Percentiles rank a stretch among this genome's conserved stretches.
Evolutionary conservation across 2,797 vertebrate species (phyloP).

Genomic region (Danio choprae): DNA sequence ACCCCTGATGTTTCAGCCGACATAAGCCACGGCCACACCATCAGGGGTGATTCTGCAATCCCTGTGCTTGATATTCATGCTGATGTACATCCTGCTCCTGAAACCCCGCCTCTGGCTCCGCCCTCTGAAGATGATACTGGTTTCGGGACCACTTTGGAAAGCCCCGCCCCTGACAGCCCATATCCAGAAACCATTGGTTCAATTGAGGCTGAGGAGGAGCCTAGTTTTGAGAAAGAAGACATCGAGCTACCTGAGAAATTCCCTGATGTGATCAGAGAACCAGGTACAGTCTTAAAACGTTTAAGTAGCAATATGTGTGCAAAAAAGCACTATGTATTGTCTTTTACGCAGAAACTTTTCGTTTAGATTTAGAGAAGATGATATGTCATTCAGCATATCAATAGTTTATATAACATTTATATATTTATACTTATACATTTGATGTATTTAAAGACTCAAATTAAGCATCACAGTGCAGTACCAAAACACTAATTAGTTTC

Average conservation of each 20-base stretch:
- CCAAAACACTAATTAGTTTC: no score
- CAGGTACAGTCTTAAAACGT: constrained; percentile 65
- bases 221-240: constrained; percentile 56
- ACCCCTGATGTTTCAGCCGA: neutral
- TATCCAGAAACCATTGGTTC: constrained; percentile 64
- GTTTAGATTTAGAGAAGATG: neutral
- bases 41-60: constrained; percentile 29
- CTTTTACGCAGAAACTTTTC: neutral
- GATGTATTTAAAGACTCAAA: no score
- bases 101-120: constrained; percentile 35
- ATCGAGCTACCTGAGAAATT: constrained; percentile 54
- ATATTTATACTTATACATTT: no score
- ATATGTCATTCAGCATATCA: no score
- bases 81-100: constrained; percentile 48
- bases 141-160: constrained; percentile 43
- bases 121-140: constrained; percentile 48
- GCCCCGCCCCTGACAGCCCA: constrained; percentile 34
- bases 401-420: no score
- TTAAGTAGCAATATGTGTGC: neutral
- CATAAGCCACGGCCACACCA: constrained; percentile 37
- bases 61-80: constrained; percentile 54
- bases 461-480: no score
- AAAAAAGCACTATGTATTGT: neutral
- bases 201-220: constrained; percentile 49
- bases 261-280: constrained; percentile 56